Base-by-base conservation (phyloP, 2,888 invertebrate species). In the Cremastinae sp. region DNA sequence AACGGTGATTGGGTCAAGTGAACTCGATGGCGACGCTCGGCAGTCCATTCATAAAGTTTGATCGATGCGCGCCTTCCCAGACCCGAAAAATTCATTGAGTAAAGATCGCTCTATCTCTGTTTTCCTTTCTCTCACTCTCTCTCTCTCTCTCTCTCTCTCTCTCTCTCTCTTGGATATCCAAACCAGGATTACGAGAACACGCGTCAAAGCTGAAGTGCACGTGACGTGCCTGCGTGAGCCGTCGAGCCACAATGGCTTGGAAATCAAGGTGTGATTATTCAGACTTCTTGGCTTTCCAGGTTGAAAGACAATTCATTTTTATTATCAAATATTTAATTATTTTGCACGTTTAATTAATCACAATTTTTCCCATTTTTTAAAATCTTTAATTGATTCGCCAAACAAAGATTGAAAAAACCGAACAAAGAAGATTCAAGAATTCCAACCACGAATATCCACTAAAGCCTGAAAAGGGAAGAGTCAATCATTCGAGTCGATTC, bases 31-130 rank as follows among this genome's bases (percentile, higher is more conserved):
- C 39, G 71, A 62, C 43, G 55, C 53, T 62, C 41, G 28, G 64
- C 61, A 37, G 39, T 61, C 66, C 66, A 61, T 74, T 74, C 59
- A 66, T 61, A 39, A 28, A 28, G 66, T 22, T 61, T 66, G 59
- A 73, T 73, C 73, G 73, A 73, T 66, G 59, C 45, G 37, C 59
- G 45, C 59, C 59, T 41, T 41, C 22, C 41, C 64, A 28, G 28
- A 2, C 28, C 28, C 28, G 28, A 37, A 18, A 47, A 35, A 49
- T 47, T 62, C 62, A 49, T 49, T 62, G 49, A 62, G 47, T 35
- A 47, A 3, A 28, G 28, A 28, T 5, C 28, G 5, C 28, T 2
- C 28, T 28, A 5, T 28, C n/a, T 47, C 14, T 9, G 3, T 47
- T 14, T n/a, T 1, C 14, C 47, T 14, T 14, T 47, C 56, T 55